Conservation (phyloP, 2,888 invertebrate species). For the Meteorus colon region DNA sequence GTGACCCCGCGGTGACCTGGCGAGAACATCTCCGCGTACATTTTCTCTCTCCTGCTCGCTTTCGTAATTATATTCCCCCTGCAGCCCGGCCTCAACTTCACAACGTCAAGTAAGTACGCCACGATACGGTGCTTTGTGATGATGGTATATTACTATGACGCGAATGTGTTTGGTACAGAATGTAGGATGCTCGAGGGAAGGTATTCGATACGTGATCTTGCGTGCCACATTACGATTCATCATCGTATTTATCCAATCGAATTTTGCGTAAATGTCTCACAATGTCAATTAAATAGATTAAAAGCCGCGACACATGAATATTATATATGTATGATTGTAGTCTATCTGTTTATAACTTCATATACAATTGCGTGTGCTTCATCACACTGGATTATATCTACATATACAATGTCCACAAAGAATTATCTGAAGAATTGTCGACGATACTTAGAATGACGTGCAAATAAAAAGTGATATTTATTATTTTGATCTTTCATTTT, state of each 20-base stretch:
- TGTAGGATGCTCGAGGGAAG: slow-evolving; percentile 23
- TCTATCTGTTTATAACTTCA: background rate
- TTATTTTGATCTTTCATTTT: too few relatives aligned
- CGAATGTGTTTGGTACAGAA: slow-evolving; percentile 36
- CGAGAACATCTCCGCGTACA: slow-evolving; percentile 70
- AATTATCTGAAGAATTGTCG: slow-evolving; percentile 11
- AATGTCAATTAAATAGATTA: background rate
- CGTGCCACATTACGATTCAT: slow-evolving; percentile 20
- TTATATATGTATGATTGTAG: background rate
- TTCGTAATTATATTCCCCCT: slow-evolving; percentile 57
- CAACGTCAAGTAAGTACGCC: slow-evolving; percentile 46
- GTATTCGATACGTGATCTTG: slow-evolving; percentile 20
- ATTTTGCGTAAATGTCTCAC: slow-evolving; percentile 26
- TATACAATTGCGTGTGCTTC: slow-evolving; percentile 11
- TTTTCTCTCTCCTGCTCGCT: slow-evolving; percentile 37
- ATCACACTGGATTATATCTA: slow-evolving; percentile 3
- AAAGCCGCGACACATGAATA: background rate
- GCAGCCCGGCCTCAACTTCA: slow-evolving; percentile 17
- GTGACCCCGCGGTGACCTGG: slow-evolving; percentile 72
- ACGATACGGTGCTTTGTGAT: slow-evolving; percentile 46
- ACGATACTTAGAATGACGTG: too few relatives aligned
- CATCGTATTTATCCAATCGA: slow-evolving; percentile 8
- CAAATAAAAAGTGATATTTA: background rate
- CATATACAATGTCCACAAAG: background rate
- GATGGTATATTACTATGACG: slow-evolving; percentile 47